These are phyloP conservation scores for Clinocottus analis DNA, from an alignment of 2,113 vertebrate genomes.

Conservation along the genomic window DNA sequence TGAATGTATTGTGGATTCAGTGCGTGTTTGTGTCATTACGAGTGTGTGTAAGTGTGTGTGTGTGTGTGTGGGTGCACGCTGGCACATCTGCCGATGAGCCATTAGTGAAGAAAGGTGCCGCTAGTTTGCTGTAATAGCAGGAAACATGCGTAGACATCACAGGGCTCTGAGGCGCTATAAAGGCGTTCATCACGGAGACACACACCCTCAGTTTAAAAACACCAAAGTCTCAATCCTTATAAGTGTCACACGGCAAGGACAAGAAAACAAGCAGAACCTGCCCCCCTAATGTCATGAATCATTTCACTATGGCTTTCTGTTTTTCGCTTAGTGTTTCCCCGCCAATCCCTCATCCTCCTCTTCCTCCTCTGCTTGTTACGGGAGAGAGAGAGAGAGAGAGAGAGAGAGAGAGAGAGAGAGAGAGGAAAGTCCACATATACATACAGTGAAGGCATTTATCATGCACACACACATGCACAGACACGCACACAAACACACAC, in stretches of 20 bases:
- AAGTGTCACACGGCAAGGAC: conserved; percentile 56
- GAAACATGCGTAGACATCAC: conserved; percentile 19
- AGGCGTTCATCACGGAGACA: background rate
- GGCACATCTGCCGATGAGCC: background rate
- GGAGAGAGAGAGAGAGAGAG: conserved; percentile 7
- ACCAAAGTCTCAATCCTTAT: conserved; percentile 37
- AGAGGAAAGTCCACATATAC: conserved; percentile 33
- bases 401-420: background rate
- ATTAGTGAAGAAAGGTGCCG: conserved; percentile 11
- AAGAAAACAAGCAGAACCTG: conserved; percentile 45
- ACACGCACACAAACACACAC: background rate
- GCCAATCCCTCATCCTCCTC: conserved; percentile 44
- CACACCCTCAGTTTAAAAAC: conserved; percentile 11
- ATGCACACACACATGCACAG: background rate
- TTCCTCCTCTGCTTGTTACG: conserved; percentile 10
- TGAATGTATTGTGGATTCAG: conserved; percentile 54
- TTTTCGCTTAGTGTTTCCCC: conserved; percentile 34
- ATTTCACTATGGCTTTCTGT: conserved; percentile 37
- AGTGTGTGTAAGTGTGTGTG: background rate
- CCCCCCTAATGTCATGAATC: conserved; percentile 47
- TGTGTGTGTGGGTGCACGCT: background rate
- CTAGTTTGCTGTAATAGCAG: conserved; percentile 12
- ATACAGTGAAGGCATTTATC: conserved; percentile 38
- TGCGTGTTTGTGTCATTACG: conserved; percentile 28
- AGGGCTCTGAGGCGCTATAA: background rate